Evolutionary conservation across 2,888 invertebrate genomes (phyloP), one percentile per base, ranked within the genome.

Genomic region (Salticus scenicus): DNA sequence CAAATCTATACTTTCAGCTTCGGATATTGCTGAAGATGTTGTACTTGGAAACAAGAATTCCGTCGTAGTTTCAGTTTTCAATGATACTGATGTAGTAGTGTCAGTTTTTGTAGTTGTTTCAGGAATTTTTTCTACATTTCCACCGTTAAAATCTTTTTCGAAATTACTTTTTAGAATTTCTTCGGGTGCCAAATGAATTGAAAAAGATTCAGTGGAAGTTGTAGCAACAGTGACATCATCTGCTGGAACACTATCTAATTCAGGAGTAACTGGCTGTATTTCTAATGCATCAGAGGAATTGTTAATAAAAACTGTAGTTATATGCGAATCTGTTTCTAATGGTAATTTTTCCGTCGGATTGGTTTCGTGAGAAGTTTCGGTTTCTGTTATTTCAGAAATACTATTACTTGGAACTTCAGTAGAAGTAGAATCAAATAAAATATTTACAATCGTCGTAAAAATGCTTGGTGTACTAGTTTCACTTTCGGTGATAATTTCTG

Each of bases 401-500:
- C 17, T n/a, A 24, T 24, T 30, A 24, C 37, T 28, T 4, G 73
- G 67, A 7, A 28, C 2, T 24, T 7, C 8, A 4, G 63, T 71
- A 4, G 81, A 31, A 10, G 64, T 24, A 17, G 57, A 42, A 4
- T 57, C 24, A 33, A 70, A 64, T 42, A 82, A 1, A 12, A 82
- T n/a, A 7, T 75, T 75, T n/a, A 12, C 24, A 20, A 75, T 27
- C 0, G 81, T 75, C 27, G 81, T 82, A 7, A 82, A 63, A 42
- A 82, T 70, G 14, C 14, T 42, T 17, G 31, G 14, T 17, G 72
- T 72, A 4, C 37, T 71, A 0, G 28, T 17, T 72, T 67, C 72
- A 8, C 28, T 7, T 17, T 63, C 28, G n/a, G 0, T 28, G 12
- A 14, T 63, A 0, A 47, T 51, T 24, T 72, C n/a, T 47, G 41